Evolutionary conservation across 2,888 invertebrate genomes (phyloP), one percentile per base, ranked within the genome.

Genomic region (Chloroclysta siterata): DNA sequence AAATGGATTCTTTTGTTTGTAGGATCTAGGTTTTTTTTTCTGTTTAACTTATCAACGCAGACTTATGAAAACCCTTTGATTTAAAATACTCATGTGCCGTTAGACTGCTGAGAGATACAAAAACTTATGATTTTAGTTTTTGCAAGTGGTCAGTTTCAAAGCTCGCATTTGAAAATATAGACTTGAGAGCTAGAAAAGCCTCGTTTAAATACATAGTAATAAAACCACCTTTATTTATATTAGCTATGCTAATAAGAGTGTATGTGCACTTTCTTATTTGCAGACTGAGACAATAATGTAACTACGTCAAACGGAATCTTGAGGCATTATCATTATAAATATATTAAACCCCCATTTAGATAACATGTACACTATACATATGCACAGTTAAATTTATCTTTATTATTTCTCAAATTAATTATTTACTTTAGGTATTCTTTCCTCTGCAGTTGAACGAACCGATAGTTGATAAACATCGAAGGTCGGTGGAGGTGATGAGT

Each of bases 401-500:
- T 63, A 59, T 68, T 65, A 64, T 58, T 59, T 60, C 51, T 63
- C 41, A 53, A 65, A 66, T 67, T 56, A 61, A 63, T 68, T 65
- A 61, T 63, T 62, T 63, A 60, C 65, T 61, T 63, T 74, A 66
- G 53, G 46, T 46, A 46, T 62, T 60, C 60, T 62, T 73, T 68
- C 53, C 60, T 69, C 53, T 57, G 61, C 60, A 72, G 84, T 83
- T 82, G 81, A 85, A 85, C 66, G 84, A 80, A 83, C 80, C 62
- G 55, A 68, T 53, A 63, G 57, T 65, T 66, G 72, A 77, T 75
- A 82, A 81, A 79, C 74, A 74, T 53, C 66, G 70, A 80, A 83
- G 82, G 81, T 80, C 76, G 72, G 13, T 28, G 53, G 73, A 81
- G 79, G 82, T 78, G 61, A 65, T 65, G 58, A n/a, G 28, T 48